Conservation (phyloP, 2,888 invertebrate species). For the Bruchidius siliquastri region DNA sequence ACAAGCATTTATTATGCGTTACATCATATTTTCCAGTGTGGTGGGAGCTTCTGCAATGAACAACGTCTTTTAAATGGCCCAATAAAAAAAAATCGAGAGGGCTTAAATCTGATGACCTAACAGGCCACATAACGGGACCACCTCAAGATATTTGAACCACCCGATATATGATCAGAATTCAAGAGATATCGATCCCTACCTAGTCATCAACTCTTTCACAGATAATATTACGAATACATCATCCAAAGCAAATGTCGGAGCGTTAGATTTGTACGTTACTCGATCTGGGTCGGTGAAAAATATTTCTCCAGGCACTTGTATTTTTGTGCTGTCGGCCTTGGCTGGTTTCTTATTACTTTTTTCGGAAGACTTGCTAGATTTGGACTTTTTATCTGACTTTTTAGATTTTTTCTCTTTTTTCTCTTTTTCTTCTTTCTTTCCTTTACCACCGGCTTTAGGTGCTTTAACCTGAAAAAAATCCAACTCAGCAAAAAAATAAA, state of each 20-base stretch:
- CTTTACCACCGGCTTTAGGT: conserved; percentile 1
- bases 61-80: no score
- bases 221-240: conserved; percentile 19
- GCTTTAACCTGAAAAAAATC: neutral
- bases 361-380: conserved; percentile 5
- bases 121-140: no score
- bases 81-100: no score
- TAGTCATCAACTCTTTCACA: conserved; percentile 5
- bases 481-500: no score
- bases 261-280: neutral
- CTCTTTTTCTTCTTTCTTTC: neutral
- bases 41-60: no score
- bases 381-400: conserved; percentile 7
- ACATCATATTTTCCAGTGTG: no score
- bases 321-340: neutral
- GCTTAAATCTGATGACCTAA: no score
- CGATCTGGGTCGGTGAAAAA: conserved; percentile 25
- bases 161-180: no score
- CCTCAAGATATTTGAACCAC: no score
- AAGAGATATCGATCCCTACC: no score
- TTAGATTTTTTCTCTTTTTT: conserved; percentile 7
- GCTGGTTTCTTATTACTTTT: conserved; percentile 5
- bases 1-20: no score
- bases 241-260: conserved; percentile 3
- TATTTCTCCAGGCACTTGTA: conserved; percentile 26